phyloP scores from a whole-genome alignment of 2,113 vertebrate genomes.

The Phoxinus phoxinus region DNA sequence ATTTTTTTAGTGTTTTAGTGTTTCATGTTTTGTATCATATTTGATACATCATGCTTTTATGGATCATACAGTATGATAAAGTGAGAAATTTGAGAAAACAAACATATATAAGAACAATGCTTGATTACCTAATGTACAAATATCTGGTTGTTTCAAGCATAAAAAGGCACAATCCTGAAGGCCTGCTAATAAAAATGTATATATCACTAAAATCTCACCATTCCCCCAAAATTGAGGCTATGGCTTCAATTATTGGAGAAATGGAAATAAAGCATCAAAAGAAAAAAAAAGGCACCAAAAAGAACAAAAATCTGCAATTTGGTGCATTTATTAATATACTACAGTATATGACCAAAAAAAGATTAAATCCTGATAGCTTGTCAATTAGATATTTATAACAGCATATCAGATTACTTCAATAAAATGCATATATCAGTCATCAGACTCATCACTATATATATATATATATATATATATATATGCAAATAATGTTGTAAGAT shows the following conservation, averaged over 20 bases:
- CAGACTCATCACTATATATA: too few species aligned
- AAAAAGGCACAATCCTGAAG: slow-evolving; percentile 55
- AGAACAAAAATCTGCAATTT: too few species aligned
- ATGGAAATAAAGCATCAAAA: slow-evolving; percentile 49
- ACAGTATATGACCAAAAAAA: too few species aligned
- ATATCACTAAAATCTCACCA: slow-evolving; percentile 58
- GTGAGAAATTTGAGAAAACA: not conserved
- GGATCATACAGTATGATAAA: not conserved
- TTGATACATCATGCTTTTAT: not conserved
- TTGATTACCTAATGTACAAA: slow-evolving; percentile 68
- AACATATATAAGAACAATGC: slow-evolving; percentile 60
- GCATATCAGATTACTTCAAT: not conserved
- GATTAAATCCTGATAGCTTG: too few species aligned
- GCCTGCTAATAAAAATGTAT: slow-evolving; percentile 67
- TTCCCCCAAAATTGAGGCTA: slow-evolving; percentile 61
- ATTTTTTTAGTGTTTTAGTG: too few species aligned
- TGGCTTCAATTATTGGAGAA: slow-evolving; percentile 59
- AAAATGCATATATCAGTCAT: too few species aligned
- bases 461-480: too few species aligned
- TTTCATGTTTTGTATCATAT: not conserved
- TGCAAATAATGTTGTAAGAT: too few species aligned
- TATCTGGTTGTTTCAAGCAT: slow-evolving; percentile 50
- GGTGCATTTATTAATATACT: too few species aligned
- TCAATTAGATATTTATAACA: not conserved
- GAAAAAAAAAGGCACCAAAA: too few species aligned